phyloP scores from a whole-genome alignment of 1,140 invertebrate genomes.

The Argopecten irradians region DNA sequence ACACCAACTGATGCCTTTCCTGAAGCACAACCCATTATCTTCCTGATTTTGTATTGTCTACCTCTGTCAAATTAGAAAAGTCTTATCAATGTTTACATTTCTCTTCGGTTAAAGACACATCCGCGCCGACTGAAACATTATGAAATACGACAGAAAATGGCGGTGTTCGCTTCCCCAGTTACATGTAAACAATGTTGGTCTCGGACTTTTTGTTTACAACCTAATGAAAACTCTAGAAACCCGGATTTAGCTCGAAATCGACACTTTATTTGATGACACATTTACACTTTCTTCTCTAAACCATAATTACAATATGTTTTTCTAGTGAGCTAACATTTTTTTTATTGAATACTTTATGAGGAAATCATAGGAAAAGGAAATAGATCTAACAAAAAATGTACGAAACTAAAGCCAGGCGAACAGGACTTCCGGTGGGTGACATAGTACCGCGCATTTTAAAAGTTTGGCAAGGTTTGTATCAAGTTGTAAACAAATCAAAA shows the following conservation, averaged over 20 bases:
- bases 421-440: no score
- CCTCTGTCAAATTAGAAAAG: neutral
- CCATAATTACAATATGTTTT: no score
- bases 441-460: no score
- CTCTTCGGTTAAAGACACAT: neutral
- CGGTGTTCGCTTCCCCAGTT: neutral
- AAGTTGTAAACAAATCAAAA: no score
- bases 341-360: no score
- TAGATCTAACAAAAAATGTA: no score
- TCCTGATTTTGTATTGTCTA: neutral
- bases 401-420: no score
- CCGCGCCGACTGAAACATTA: neutral
- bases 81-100: neutral
- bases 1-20: neutral
- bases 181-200: neutral
- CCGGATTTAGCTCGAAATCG: neutral
- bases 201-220: neutral
- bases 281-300: no score
- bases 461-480: no score
- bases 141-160: neutral
- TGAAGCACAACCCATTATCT: neutral
- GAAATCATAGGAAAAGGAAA: no score
- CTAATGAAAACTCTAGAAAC: slow-evolving; percentile 6
- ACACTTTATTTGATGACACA: no score
- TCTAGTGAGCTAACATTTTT: no score